Conservation (phyloP, 2,797 vertebrate species). For the Pantherophis alleghaniensis region DNA sequence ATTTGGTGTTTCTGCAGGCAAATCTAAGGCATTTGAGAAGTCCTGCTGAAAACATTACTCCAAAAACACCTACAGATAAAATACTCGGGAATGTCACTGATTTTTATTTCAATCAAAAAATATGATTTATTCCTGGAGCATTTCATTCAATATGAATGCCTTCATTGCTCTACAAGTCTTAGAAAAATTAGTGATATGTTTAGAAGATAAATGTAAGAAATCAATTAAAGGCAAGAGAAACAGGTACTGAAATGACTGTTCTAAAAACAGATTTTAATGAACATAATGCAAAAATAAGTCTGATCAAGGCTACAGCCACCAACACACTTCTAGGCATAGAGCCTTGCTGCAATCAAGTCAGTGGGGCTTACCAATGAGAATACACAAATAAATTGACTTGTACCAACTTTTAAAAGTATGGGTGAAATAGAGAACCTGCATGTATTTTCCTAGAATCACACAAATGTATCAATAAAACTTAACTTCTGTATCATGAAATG, state of each 20-base stretch:
- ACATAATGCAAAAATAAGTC: background rate
- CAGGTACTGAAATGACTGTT: background rate
- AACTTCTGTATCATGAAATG: background rate
- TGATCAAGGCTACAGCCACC: background rate
- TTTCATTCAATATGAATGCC: conserved; percentile 57
- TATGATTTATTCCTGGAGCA: conserved; percentile 13
- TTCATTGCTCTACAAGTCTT: background rate
- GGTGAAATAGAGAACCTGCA: background rate
- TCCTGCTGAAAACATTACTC: conserved; percentile 66
- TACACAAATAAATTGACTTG: background rate
- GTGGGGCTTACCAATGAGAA: background rate
- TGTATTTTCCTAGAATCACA: background rate
- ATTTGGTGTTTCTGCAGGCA: conserved; percentile 67
- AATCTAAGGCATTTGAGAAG: conserved; percentile 62
- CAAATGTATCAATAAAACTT: background rate
- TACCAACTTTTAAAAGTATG: background rate
- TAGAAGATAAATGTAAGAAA: conserved; percentile 32
- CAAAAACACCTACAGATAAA: conserved; percentile 64
- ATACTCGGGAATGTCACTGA: conserved; percentile 55
- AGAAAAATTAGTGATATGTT: conserved; percentile 61
- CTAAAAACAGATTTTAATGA: conserved; percentile 25
- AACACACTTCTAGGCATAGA: background rate
- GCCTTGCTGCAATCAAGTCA: background rate
- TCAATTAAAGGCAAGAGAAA: conserved; percentile 12
- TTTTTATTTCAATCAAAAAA: conserved; percentile 57